Base-by-base conservation (phyloP, 2,113 vertebrate genomes). In the Prunella himalayana region DNA sequence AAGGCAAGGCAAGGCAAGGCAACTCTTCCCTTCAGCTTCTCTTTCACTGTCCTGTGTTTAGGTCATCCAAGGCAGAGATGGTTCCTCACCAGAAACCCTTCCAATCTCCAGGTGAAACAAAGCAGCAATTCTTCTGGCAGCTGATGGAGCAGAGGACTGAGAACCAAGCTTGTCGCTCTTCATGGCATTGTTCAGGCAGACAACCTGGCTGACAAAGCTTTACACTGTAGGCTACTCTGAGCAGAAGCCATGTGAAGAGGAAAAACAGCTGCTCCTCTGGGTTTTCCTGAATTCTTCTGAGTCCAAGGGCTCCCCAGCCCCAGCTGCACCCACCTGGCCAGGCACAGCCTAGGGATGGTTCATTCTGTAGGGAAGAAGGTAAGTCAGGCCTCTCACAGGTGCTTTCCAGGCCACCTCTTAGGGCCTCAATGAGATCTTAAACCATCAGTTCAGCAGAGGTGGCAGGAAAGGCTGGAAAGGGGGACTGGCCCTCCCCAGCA, bases 341-440 rank as follows among this genome's bases (percentile, higher is more conserved):
- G 33, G 31, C 54, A n/a, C 0, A 7, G 76, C 42, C 66, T 27
- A 10, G 19, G n/a, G 33, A 35, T n/a, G 42, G 65, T 15, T 50
- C n/a, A 6, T 42, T 41, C 35, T 35, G 5, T 6, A 18, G 68
- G n/a, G n/a, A 53, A 91, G 51, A 70, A 90, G 76, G 41, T 4
- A 39, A 56, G 33, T 31, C 51, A 54, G 64, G 56, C 30, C 50
- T 91, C 77, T 70, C 66, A 41, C 7, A 11, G 71, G 42, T 69
- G 28, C 53, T 73, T 49, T 31, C 31, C 31, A 66, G 59, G 59
- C 59, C 28, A 21, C 39, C 45, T 65, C 30, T 11, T 15, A 19
- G 0, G 5, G 65, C 63, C 71, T 39, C 13, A 4, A 22, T 0
- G 1, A 79, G 56, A 17, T 15, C 39, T 22, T 39, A 41, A 30